phyloP scores from a whole-genome alignment of 2,888 invertebrate species.

The Pseudococcus jackbeardsleyi region DNA sequence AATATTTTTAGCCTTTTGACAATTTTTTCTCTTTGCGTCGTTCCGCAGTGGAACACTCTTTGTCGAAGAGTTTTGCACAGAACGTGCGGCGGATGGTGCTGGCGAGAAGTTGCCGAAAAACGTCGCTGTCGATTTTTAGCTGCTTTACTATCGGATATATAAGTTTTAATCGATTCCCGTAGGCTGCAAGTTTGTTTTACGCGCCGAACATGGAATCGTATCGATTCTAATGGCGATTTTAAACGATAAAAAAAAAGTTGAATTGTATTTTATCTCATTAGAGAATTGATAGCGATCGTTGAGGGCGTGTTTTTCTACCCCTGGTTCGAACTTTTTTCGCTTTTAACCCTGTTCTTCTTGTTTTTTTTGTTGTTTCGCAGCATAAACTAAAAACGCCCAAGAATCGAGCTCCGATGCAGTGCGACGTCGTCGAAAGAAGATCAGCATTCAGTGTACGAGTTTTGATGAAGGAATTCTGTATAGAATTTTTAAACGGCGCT shows the following conservation, averaged over 20 bases:
- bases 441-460: slow-evolving; percentile 91
- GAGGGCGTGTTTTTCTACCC: slow-evolving; percentile 17
- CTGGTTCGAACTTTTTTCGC: not conserved
- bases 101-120: slow-evolving; percentile 21
- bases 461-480: slow-evolving; percentile 93
- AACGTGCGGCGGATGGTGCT: not conserved
- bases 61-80: too few relatives aligned
- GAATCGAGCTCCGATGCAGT: slow-evolving; percentile 81
- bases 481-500: slow-evolving; percentile 90
- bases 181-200: slow-evolving; percentile 18
- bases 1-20: slow-evolving; percentile 64
- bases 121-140: not conserved
- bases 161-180: slow-evolving; percentile 48
- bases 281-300: slow-evolving; percentile 36
- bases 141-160: not conserved
- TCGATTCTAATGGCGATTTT: slow-evolving; percentile 52
- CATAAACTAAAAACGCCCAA: slow-evolving; percentile 80
- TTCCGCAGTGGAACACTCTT: too few relatives aligned
- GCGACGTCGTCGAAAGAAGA: slow-evolving; percentile 77
- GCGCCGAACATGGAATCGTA: not conserved
- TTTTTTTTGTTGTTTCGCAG: slow-evolving; percentile 68
- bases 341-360: not conserved
- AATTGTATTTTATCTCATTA: slow-evolving; percentile 48
- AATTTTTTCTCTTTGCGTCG: not conserved
- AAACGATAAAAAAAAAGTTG: slow-evolving; percentile 42